These are phyloP conservation scores for Cyphotilapia sp. DNA, from an alignment of 2,113 vertebrate species.

Conservation along the genomic window DNA sequence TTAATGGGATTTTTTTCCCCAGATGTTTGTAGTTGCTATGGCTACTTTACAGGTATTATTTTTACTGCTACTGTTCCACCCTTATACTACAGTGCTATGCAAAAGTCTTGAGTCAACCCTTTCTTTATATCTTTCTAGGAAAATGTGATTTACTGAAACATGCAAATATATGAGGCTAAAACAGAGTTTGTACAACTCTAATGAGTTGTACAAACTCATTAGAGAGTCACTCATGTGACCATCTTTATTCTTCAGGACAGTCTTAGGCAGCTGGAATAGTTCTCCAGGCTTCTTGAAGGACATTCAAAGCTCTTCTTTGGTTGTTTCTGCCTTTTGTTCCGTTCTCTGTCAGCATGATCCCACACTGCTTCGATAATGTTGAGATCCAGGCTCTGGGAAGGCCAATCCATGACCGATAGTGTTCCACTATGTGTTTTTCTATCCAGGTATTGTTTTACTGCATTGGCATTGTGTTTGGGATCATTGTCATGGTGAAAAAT, in stretches of 20 bases:
- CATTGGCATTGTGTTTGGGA: neutral
- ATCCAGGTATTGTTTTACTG: neutral
- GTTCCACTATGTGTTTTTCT: neutral
- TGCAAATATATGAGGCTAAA: neutral
- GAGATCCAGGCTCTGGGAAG: neutral
- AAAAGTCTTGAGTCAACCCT: neutral
- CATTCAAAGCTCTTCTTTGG: neutral
- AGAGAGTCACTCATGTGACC: neutral
- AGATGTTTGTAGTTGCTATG: neutral
- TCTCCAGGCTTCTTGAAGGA: neutral
- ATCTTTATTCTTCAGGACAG: neutral
- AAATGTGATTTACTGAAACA: neutral
- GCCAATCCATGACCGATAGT: neutral
- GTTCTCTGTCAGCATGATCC: neutral
- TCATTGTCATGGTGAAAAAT: neutral
- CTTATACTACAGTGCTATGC: neutral
- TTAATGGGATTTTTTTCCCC: rapidly evolving
- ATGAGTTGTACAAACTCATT: neutral
- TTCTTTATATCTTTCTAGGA: neutral
- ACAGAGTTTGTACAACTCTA: neutral
- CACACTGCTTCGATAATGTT: neutral
- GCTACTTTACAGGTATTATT: neutral
- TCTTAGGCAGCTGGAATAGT: neutral
- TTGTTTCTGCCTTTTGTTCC: neutral
- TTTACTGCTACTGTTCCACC: neutral